Evolutionary conservation across 2,797 vertebrate genomes (phyloP).

Genomic region (Scyliorhinus canicula): DNA sequence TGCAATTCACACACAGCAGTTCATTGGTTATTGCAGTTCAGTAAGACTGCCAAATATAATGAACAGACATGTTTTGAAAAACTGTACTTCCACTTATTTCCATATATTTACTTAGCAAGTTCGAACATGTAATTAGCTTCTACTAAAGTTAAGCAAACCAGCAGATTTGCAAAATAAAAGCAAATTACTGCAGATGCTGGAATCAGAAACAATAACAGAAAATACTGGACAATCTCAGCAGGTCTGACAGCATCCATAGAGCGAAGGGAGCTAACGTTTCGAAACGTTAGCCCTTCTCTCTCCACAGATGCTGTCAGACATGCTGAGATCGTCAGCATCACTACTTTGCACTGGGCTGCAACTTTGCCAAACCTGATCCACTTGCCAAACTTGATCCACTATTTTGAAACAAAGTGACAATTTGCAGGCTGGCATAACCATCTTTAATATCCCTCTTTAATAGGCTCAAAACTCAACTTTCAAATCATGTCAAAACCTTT

Average conservation of each 20-base stretch:
- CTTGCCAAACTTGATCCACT: not conserved
- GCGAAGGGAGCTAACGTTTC: no score
- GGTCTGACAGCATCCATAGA: no score
- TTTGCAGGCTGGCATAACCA: not conserved
- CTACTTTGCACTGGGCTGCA: not conserved
- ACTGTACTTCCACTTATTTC: not conserved
- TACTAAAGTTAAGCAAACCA: not conserved
- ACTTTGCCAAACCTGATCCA: conserved; percentile 7
- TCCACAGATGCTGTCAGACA: no score
- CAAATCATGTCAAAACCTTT: not conserved
- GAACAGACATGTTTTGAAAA: not conserved
- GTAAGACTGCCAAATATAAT: not conserved
- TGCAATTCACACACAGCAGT: not conserved
- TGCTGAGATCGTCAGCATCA: no score
- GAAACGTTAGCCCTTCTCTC: no score
- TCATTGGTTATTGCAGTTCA: not conserved
- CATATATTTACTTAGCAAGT: not conserved
- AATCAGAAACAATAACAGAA: no score
- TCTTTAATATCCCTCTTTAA: not conserved
- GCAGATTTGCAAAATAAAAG: not conserved
- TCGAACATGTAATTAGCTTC: not conserved
- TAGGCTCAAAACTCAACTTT: not conserved
- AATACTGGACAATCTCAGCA: no score
- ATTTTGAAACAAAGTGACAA: not conserved
- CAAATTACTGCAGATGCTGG: no score